phyloP scores from a whole-genome alignment of 1,140 invertebrate species.

The Cardiocondyla obscurior region DNA sequence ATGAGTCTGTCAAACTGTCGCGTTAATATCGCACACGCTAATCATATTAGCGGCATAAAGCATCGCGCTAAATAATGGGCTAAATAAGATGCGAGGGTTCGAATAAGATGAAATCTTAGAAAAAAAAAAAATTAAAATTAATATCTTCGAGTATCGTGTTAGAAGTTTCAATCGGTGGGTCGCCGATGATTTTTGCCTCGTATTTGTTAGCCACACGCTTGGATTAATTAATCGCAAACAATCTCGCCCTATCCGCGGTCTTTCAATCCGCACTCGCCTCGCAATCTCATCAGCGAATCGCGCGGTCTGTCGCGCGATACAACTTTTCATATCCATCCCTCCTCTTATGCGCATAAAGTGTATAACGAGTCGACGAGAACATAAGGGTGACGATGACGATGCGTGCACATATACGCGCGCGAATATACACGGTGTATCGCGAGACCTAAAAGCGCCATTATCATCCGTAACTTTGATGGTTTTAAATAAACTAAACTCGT shows the following conservation, averaged over 20 bases:
- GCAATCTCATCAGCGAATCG: constrained; percentile 61
- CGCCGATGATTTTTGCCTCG: constrained; percentile 66
- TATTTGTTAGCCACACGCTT: constrained; percentile 67
- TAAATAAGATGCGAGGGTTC: background rate
- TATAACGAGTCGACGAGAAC: constrained; percentile 60
- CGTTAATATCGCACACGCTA: background rate
- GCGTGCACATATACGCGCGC: background rate
- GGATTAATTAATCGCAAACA: constrained; percentile 70
- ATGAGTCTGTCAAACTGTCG: constrained; percentile 22
- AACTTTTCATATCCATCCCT: constrained; percentile 45
- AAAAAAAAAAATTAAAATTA: too few relatives aligned
- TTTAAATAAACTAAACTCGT: background rate
- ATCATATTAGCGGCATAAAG: background rate
- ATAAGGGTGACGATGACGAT: constrained; percentile 5
- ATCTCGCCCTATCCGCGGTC: background rate
- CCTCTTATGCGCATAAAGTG: constrained; percentile 63
- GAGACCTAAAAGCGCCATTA: background rate
- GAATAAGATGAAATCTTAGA: background rate
- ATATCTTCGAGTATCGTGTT: too few relatives aligned
- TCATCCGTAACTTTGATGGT: background rate
- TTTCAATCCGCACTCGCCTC: background rate
- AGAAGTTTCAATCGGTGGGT: constrained; percentile 59
- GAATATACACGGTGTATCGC: constrained; percentile 25
- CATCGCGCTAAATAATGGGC: background rate
- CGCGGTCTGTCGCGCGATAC: constrained; percentile 35